Conservation (phyloP, 1,140 invertebrate species). For the Danaus melanippus region DNA sequence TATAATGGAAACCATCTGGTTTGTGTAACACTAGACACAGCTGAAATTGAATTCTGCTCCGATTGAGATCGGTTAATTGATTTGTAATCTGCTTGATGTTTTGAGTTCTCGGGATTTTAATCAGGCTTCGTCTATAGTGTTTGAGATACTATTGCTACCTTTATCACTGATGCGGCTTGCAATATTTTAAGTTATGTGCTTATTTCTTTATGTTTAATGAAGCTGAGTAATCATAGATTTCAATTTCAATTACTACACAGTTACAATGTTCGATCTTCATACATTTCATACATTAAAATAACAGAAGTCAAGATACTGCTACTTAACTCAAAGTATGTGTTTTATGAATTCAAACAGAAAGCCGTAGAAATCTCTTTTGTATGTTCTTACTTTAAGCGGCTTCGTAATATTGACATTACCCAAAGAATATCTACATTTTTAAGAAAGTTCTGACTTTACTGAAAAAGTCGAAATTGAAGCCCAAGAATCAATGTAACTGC, state of each 20-base stretch:
- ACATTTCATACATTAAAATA: no score
- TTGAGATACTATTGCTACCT: background rate
- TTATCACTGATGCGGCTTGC: slow-evolving; percentile 2
- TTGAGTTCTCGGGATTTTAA: slow-evolving; percentile 3
- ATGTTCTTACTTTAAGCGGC: no score
- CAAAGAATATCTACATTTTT: slow-evolving; percentile 11
- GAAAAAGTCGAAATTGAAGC: slow-evolving; percentile 12
- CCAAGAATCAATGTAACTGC: slow-evolving; percentile 10
- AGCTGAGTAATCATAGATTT: no score
- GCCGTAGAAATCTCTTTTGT: no score
- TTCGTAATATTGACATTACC: slow-evolving; percentile 8
- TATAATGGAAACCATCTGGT: slow-evolving; percentile 2
- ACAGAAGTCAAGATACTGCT: no score
- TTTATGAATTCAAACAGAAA: no score
- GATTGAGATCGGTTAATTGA: slow-evolving; percentile 19
- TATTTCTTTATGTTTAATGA: no score
- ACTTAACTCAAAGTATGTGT: no score
- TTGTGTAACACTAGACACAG: slow-evolving; percentile 20
- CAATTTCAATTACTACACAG: no score
- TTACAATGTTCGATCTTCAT: no score
- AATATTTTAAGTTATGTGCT: slow-evolving; percentile 6
- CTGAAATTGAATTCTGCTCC: slow-evolving; percentile 21
- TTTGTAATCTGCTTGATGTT: slow-evolving; percentile 17
- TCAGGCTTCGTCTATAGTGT: background rate
- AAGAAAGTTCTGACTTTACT: slow-evolving; percentile 7